Conservation (phyloP, 2,113 vertebrate species). For the Rutilus rutilus region DNA sequence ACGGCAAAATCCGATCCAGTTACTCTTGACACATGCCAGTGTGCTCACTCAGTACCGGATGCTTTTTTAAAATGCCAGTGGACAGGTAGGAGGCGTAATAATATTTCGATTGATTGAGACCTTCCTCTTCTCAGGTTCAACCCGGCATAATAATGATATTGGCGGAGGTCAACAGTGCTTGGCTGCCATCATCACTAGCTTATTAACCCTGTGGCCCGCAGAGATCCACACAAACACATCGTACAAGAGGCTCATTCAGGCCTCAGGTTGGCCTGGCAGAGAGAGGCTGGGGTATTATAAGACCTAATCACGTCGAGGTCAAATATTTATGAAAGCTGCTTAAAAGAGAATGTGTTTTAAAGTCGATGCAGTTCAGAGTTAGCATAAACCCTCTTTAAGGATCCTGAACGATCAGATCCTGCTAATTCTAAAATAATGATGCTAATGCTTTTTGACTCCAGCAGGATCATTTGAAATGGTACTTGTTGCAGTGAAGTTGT, state of each 20-base stretch:
- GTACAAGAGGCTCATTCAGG: constrained; percentile 85
- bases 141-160: constrained; percentile 75
- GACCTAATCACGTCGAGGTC: constrained; percentile 49
- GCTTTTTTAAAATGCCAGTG: constrained; percentile 59
- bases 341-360: constrained; percentile 38
- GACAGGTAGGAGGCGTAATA: constrained; percentile 57
- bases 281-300: constrained; percentile 51
- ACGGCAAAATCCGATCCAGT: constrained; percentile 23
- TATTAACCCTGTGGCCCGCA: constrained; percentile 86
- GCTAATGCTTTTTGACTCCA: constrained; percentile 26
- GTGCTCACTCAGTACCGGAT: constrained; percentile 65
- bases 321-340: constrained; percentile 58
- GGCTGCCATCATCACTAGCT: constrained; percentile 84
- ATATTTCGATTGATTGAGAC: constrained; percentile 67
- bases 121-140: constrained; percentile 67
- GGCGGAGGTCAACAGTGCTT: constrained; percentile 77
- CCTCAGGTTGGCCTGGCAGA: constrained; percentile 61
- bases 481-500: neutral
- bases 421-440: constrained; percentile 43
- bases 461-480: neutral
- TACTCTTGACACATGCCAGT: constrained; percentile 39
- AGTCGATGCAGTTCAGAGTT: constrained; percentile 2
- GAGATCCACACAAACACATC: constrained; percentile 82
- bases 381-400: constrained; percentile 5
- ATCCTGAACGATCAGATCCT: constrained; percentile 7